Percentiles rank a stretch among this genome's conserved stretches.
Conservation (phyloP, 2,888 invertebrate species). For the Pecten maximus region DNA sequence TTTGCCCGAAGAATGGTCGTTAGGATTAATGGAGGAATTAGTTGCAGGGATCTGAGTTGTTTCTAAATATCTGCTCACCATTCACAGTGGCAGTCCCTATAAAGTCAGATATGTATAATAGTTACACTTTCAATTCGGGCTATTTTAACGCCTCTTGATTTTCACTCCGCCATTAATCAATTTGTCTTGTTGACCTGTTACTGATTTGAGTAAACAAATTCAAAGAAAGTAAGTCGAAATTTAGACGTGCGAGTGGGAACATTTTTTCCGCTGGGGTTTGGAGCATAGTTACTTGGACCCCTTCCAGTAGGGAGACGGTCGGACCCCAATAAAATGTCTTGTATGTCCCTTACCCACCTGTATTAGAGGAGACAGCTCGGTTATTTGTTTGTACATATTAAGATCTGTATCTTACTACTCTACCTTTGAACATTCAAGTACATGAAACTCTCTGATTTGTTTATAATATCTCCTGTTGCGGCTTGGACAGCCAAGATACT, state of each 20-base stretch:
- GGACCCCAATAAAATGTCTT: background rate
- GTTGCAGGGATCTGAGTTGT: slow-evolving; percentile 42
- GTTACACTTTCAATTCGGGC: slow-evolving; percentile 54
- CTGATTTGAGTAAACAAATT: slow-evolving; percentile 50
- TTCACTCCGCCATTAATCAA: slow-evolving; percentile 49
- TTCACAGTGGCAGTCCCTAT: slow-evolving; percentile 31
- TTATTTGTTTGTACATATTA: slow-evolving; percentile 6
- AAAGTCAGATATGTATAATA: slow-evolving; percentile 39
- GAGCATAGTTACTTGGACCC: slow-evolving; percentile 41
- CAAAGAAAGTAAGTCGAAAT: slow-evolving; percentile 44
- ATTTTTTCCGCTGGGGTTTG: slow-evolving; percentile 6
- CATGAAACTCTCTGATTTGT: slow-evolving; percentile 18
- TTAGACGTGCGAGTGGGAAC: slow-evolving; percentile 39
- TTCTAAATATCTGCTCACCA: slow-evolving; percentile 36
- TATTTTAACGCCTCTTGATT: slow-evolving; percentile 50
- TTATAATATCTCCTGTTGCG: background rate
- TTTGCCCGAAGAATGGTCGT: slow-evolving; percentile 38
- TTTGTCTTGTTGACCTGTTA: slow-evolving; percentile 39
- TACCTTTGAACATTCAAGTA: slow-evolving; percentile 35
- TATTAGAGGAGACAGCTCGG: background rate
- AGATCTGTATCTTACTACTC: background rate
- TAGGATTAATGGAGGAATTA: slow-evolving; percentile 49
- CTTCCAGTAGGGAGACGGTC: background rate
- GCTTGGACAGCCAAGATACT: background rate
- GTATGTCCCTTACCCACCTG: background rate